Evolutionary conservation across 2,797 vertebrate genomes (phyloP).

Genomic region (Poecilia picta): DNA sequence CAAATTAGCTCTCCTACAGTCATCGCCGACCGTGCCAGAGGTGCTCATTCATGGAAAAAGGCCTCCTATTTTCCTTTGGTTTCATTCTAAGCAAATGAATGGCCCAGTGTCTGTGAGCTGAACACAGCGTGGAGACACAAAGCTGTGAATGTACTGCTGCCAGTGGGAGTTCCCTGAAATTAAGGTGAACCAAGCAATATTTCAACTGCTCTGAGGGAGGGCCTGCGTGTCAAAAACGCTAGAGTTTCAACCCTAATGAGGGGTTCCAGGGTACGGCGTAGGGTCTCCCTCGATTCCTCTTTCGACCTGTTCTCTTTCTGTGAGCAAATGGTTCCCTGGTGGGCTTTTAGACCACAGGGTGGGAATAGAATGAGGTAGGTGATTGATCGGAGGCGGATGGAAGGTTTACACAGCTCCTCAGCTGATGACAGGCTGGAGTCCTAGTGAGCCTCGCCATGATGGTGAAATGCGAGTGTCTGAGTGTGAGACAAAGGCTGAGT

Average conservation of each 20-base stretch:
- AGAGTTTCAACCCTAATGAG: conserved; percentile 71
- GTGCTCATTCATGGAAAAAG: conserved; percentile 59
- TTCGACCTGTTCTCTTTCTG: conserved; percentile 27
- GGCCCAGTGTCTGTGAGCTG: conserved; percentile 43
- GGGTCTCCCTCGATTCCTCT: conserved; percentile 26
- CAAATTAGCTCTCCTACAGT: conserved; percentile 41
- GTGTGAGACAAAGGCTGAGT: conserved; percentile 16
- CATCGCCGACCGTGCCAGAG: conserved; percentile 36
- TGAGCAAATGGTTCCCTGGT: conserved; percentile 41
- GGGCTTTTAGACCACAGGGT: conserved; percentile 21
- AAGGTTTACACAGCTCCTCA: conserved; percentile 33
- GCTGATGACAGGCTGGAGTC: conserved; percentile 55
- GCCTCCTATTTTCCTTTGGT: conserved; percentile 39
- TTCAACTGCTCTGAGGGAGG: conserved; percentile 31
- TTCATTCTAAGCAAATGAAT: conserved; percentile 61
- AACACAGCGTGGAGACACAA: conserved; percentile 45
- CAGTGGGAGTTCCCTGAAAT: conserved; percentile 43
- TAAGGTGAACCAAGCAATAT: conserved; percentile 35
- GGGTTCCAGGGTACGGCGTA: conserved; percentile 53
- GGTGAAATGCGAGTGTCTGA: neutral
- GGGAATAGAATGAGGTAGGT: conserved; percentile 43
- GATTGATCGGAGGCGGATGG: conserved; percentile 44
- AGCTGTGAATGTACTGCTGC: conserved; percentile 39
- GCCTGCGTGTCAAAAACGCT: conserved; percentile 31
- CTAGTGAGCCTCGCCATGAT: conserved; percentile 34